A percentile compares a stretch with the other conserved stretches of the same genome.
Evolutionary conservation across 2,888 invertebrate species (phyloP).

Genomic region (Pyrocoelia pectoralis): DNA sequence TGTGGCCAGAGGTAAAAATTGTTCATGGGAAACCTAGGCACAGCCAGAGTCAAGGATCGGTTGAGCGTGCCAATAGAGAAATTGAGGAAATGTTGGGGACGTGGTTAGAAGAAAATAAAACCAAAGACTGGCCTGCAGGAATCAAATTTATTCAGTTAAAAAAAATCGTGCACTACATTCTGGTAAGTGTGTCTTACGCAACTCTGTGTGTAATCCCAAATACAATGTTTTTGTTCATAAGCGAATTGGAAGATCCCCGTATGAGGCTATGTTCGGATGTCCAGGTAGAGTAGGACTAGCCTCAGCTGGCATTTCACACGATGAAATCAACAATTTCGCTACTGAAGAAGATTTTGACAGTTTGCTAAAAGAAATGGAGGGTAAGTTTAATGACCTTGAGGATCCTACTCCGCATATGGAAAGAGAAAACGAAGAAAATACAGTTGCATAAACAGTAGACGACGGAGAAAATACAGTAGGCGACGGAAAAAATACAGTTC

Average conservation of each 20-base stretch:
- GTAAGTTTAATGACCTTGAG: too few relatives aligned
- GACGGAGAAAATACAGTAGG: too few relatives aligned
- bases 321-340: too few relatives aligned
- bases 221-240: constrained; percentile 2
- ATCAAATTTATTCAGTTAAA: constrained; percentile 18
- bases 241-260: constrained; percentile 19
- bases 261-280: constrained; percentile 17
- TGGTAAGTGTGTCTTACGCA: neutral
- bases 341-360: too few relatives aligned
- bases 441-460: too few relatives aligned
- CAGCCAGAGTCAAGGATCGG: too few relatives aligned
- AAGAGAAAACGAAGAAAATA: too few relatives aligned
- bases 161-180: constrained; percentile 6
- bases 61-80: constrained; percentile 14
- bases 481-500: constrained; percentile 13
- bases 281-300: constrained; percentile 9
- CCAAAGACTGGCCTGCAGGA: constrained; percentile 8
- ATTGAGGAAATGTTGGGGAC: constrained; percentile 17
- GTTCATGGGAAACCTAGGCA: constrained; percentile 7
- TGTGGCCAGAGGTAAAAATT: constrained; percentile 16
- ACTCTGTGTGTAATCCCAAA: neutral
- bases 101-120: constrained; percentile 12
- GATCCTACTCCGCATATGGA: too few relatives aligned
- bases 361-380: constrained; percentile 6
- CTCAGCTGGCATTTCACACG: constrained; percentile 15